phyloP scores from a whole-genome alignment of 1,140 invertebrate species.

The Mycetomoellerius zeteki region DNA sequence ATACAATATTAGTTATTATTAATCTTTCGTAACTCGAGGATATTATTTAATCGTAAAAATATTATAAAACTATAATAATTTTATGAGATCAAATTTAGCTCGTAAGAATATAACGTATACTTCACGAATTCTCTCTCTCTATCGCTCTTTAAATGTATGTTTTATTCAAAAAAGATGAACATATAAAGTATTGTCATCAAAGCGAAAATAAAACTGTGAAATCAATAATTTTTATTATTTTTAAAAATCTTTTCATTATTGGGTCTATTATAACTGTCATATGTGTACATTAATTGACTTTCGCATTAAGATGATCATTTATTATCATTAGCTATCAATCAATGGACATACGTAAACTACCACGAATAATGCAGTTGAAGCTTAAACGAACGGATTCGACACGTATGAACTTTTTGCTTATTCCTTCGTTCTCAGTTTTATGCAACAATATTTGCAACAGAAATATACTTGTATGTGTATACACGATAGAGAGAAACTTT shows the following conservation, averaged over 20 bases:
- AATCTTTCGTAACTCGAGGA: neutral
- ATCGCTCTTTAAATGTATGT: neutral
- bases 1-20: neutral
- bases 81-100: neutral
- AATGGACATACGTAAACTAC: neutral
- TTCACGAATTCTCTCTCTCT: neutral
- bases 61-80: neutral
- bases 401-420: conserved; percentile 12
- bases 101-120: neutral
- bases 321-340: conserved; percentile 29
- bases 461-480: neutral
- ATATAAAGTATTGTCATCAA: neutral
- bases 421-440: conserved; percentile 6
- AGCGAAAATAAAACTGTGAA: conserved; percentile 2
- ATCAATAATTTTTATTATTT: neutral
- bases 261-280: neutral
- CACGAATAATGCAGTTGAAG: neutral
- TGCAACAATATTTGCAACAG: neutral
- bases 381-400: conserved; percentile 7
- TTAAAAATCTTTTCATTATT: neutral
- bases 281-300: conserved; percentile 2
- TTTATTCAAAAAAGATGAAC: neutral
- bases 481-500: neutral
- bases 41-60: neutral
- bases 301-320: neutral